Evolutionary conservation across 1,140 invertebrate species (phyloP).

Genomic region (Brachionus asplanchnoidis): DNA sequence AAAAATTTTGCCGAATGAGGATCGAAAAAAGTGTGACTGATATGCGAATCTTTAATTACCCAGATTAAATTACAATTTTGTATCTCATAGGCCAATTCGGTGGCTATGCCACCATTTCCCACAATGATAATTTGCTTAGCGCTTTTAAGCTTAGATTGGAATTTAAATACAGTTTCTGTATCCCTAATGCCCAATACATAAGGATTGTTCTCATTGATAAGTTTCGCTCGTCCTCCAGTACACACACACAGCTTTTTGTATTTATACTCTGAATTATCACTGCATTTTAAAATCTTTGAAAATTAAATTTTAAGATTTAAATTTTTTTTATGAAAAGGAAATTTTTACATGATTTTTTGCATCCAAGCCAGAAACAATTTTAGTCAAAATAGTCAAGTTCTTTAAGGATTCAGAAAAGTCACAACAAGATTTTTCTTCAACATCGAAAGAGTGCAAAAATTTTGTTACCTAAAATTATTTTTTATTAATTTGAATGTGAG

Average conservation of each 20-base stretch:
- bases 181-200: constrained; percentile 33
- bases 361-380: neutral
- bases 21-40: constrained; percentile 87
- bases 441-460: constrained; percentile 16
- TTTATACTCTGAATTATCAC: neutral
- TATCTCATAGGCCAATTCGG: constrained; percentile 64
- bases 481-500: neutral
- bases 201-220: neutral
- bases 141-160: neutral
- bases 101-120: constrained; percentile 42
- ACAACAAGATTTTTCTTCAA: neutral
- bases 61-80: constrained; percentile 78
- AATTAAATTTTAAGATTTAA: neutral
- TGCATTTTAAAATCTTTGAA: constrained; percentile 11
- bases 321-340: neutral
- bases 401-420: neutral
- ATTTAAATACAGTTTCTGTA: constrained; percentile 24
- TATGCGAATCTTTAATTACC: constrained; percentile 85
- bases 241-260: constrained; percentile 85
- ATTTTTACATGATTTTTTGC: constrained; percentile 29
- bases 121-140: constrained; percentile 34
- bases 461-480: constrained; percentile 3
- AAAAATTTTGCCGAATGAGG: constrained; percentile 92
- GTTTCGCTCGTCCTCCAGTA: constrained; percentile 75
- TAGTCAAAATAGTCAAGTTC: neutral